Evolutionary conservation across 1,140 invertebrate species (phyloP), one percentile per base, ranked within the genome.

Genomic region (Pteromalus puparum): DNA sequence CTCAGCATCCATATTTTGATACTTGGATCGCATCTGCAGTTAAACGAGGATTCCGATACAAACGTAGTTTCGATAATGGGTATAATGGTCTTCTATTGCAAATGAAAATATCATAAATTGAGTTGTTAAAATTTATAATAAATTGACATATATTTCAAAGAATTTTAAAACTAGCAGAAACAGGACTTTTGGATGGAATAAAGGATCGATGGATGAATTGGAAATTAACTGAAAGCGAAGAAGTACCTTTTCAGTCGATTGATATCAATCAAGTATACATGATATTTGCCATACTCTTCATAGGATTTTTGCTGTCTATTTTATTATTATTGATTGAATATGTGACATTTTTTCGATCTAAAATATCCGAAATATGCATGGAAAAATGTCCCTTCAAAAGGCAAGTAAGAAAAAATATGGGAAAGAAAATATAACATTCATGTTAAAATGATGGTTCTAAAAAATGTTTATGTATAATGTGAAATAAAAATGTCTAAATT

Each of bases 211-310:
- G 89, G 89, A 15, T 90, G 1, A 34, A 85, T 24, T 72, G 10
- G 67, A 86, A 38, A 72, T 0, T 72, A 0, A 42, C 84, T 0
- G 28, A 86, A n/a, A 73, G 13, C 6, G 13, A 79, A 0, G 13
- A 48, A 1, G 24, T 13, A 28, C n/a, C 26, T 7, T 87, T 86
- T 68, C 78, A 86, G 13, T 81, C 68, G 21, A 87, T 90, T 38
- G 87, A 87, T n/a, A 70, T 89, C 0, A 1, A 38, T 18, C 89
- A 90, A 86, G 87, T 89, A 0, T 75, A 87, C 24, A 18, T 89
- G 1, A 87, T 89, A 46, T 87, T 89, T 48, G 15, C 42, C 0
- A 84, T 89, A 30, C 12, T 85, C 0, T 65, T 65, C 24, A n/a
- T 26, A 12, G 89, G 89, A 34, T 1, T 53, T 21, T 5, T 81